Base-by-base conservation (phyloP, 2,113 vertebrate species). In the Scytalopus superciliaris region DNA sequence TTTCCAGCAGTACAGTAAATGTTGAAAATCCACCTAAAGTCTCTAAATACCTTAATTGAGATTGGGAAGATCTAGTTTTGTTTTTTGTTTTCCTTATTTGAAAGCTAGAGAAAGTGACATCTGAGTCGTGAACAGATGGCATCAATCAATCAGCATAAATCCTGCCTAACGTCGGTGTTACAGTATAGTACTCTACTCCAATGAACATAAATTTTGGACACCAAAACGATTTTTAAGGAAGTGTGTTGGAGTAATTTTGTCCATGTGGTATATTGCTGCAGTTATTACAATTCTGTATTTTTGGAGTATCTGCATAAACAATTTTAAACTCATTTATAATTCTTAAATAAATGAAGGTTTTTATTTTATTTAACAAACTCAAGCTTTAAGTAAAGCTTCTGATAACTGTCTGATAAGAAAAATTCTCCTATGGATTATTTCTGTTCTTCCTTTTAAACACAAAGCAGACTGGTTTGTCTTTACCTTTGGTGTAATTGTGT, bases 131-230 rank as follows among this genome's bases (percentile, higher is more conserved):
- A 97, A 88, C 96, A 96, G 90, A 94, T 91, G 94, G 94, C 87
- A 75, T 85, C 84, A 92, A 84, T 93, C 94, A 94, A 78, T 91
- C 84, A 77, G 70, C 87, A 80, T 42, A 93, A 96, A 90, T 88
- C 82, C 82, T 92, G 90, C 82, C 59, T 73, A 47, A 57, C 1
- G 5, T 55, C 40, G 39, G 50, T 93, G 84, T 89, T 85, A 67
- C 67, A 22, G 3, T 87, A n/a, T 69, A 67, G 92, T 93, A 83
- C 63, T 85, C 77, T 55, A 70, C 75, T 73, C 78, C 70, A 92
- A 78, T 78, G 84, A 77, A 76, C 42, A 50, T 70, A 83, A 55
- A 81, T 90, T 93, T 91, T 87, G 75, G 72, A 55, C 62, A 73
- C 27, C 6, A 40, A 91, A 73, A 62, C 28, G 5, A 62, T 74